Conservation (phyloP, 2,113 vertebrate genomes). For the Lamprotornis superbus region DNA sequence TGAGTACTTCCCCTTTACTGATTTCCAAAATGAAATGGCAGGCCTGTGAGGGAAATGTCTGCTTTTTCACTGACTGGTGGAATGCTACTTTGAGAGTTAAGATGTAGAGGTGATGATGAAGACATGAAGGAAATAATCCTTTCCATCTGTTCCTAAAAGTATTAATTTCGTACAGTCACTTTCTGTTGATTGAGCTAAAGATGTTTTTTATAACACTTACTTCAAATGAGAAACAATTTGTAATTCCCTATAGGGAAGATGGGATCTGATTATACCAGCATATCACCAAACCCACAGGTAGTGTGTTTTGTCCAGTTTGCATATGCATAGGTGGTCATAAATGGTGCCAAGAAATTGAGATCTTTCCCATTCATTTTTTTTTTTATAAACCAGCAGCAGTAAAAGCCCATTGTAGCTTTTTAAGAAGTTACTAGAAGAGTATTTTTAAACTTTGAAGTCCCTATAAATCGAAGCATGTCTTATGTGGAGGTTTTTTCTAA, state of each 20-base stretch:
- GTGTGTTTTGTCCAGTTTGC: neutral
- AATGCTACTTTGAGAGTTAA: neutral
- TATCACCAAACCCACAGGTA: neutral
- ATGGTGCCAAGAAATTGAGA: neutral
- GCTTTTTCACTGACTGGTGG: neutral
- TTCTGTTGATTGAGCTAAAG: neutral
- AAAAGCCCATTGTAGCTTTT: neutral
- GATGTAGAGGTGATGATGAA: neutral
- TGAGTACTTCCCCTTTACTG: neutral
- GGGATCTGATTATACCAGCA: neutral
- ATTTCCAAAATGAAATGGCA: neutral
- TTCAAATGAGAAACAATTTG: neutral
- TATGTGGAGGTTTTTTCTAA: neutral
- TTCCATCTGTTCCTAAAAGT: neutral
- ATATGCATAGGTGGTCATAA: neutral
- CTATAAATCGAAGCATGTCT: conserved; percentile 10
- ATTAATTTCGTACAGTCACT: neutral
- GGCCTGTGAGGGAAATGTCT: neutral
- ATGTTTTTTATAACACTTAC: neutral
- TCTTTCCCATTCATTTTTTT: neutral
- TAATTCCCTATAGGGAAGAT: neutral
- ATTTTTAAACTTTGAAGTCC: neutral
- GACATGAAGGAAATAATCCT: neutral
- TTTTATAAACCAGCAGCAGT: neutral
- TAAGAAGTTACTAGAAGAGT: neutral